A percentile compares a stretch with the other conserved stretches of the same genome.
Conservation (phyloP, 2,888 invertebrate genomes). For the Limulus polyphemus region DNA sequence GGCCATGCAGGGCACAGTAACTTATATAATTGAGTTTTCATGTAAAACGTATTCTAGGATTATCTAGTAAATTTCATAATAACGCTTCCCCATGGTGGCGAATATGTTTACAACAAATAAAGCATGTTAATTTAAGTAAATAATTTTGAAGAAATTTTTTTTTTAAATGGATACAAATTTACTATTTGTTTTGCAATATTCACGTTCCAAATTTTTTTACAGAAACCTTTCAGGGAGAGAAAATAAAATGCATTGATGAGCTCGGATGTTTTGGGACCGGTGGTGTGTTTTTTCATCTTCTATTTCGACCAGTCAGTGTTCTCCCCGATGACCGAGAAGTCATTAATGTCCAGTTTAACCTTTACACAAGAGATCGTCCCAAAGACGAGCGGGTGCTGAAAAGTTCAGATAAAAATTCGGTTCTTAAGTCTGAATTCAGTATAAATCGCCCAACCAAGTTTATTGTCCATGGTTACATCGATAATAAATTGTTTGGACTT, state of each 20-base stretch:
- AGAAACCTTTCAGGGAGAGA: too few relatives aligned
- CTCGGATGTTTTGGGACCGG: constrained; percentile 16
- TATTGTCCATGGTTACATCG: constrained; percentile 26
- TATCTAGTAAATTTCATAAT: too few relatives aligned
- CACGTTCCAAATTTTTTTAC: too few relatives aligned
- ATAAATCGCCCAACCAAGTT: constrained; percentile 14
- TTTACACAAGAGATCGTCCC: constrained; percentile 20
- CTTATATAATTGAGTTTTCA: too few relatives aligned
- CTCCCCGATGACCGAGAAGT: constrained; percentile 16
- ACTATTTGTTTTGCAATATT: too few relatives aligned
- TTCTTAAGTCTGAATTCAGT: constrained; percentile 14
- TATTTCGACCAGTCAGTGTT: constrained; percentile 20
- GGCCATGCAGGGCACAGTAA: too few relatives aligned
- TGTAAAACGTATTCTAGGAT: too few relatives aligned
- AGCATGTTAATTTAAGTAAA: too few relatives aligned
- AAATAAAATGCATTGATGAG: constrained; percentile 9
- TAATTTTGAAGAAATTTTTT: too few relatives aligned
- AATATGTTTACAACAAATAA: too few relatives aligned
- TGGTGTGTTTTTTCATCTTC: constrained; percentile 17
- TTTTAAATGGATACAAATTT: too few relatives aligned
- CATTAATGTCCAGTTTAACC: constrained; percentile 19
- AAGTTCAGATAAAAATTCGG: constrained; percentile 8
- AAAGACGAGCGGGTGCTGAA: constrained; percentile 12
- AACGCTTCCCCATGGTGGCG: too few relatives aligned
- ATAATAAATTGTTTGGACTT: constrained; percentile 19